A percentile compares a stretch with the other conserved stretches of the same genome.
Conservation (phyloP, 1,140 invertebrate genomes). For the Mycetomoellerius zeteki region DNA sequence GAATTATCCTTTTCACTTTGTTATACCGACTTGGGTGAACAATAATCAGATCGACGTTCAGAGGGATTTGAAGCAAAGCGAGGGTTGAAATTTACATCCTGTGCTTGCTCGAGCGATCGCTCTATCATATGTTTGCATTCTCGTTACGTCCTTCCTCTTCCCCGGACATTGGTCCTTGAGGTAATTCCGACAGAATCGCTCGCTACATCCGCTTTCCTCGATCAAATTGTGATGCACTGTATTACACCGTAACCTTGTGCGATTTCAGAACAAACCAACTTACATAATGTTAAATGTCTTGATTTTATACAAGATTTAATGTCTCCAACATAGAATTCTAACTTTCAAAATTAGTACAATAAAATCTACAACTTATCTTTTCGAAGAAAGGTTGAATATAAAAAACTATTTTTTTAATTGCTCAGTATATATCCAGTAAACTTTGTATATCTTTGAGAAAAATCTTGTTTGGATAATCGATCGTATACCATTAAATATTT, state of each 20-base stretch:
- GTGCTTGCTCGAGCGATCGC: conserved; percentile 67
- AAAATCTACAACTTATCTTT: neutral
- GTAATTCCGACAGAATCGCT: conserved; percentile 72
- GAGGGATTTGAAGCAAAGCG: conserved; percentile 57
- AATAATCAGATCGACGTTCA: conserved; percentile 43
- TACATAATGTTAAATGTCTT: conserved; percentile 19
- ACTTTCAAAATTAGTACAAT: neutral
- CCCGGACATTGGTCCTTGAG: conserved; percentile 54
- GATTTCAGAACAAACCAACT: conserved; percentile 58
- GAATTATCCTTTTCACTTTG: conserved; percentile 8
- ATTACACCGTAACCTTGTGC: conserved; percentile 20
- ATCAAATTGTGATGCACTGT: conserved; percentile 68
- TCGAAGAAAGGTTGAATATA: neutral
- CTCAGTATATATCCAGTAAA: neutral
- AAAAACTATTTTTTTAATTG: neutral
- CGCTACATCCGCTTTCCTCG: conserved; percentile 56
- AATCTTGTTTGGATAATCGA: neutral
- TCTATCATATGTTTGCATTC: conserved; percentile 72
- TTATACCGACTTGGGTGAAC: conserved; percentile 14
- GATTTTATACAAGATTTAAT: conserved; percentile 9
- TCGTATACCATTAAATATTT: neutral
- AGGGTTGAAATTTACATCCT: conserved; percentile 74
- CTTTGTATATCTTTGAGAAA: neutral
- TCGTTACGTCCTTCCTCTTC: conserved; percentile 35
- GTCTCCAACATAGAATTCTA: neutral